Percentiles rank a stretch among this genome's conserved stretches.
phyloP scores from a whole-genome alignment of 2,888 invertebrate genomes.

The Candidula unifasciata region DNA sequence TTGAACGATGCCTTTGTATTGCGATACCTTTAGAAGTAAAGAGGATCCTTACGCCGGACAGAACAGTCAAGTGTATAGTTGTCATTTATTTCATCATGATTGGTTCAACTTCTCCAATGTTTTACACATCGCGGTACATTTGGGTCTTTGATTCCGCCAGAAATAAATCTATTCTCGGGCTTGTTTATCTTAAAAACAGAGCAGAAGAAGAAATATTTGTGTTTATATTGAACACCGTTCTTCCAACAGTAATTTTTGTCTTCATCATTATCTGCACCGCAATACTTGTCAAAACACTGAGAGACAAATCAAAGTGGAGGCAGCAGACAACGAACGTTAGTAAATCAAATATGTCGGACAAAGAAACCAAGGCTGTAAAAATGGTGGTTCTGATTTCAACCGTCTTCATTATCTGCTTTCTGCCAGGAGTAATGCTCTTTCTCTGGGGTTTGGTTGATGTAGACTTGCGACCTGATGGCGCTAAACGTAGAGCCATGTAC shows the following conservation, averaged over 20 bases:
- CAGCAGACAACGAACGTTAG: neutral
- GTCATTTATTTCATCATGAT: neutral
- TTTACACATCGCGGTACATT: neutral
- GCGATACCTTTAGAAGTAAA: neutral
- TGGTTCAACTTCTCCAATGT: neutral
- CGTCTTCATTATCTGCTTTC: constrained; percentile 13
- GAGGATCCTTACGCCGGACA: neutral
- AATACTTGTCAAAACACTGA: neutral
- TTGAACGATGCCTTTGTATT: constrained; percentile 16
- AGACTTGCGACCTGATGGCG: neutral
- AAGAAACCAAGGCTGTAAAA: constrained; percentile 3
- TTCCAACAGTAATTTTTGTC: neutral
- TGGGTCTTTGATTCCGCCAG: neutral
- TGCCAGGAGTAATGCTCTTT: neutral
- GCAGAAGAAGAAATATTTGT: neutral
- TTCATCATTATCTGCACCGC: constrained; percentile 3
- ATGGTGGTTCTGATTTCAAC: constrained; percentile 19
- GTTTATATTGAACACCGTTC: constrained; percentile 4
- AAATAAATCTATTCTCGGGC: neutral
- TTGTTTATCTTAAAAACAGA: neutral
- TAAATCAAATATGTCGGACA: neutral
- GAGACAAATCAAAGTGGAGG: constrained; percentile 33
- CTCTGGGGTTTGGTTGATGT: neutral
- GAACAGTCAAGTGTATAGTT: neutral
- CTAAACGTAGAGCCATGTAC: neutral